These are phyloP conservation scores for Pachyseris speciosa DNA, from an alignment of 64 coral and sea anemone species.

Conservation along the genomic window DNA sequence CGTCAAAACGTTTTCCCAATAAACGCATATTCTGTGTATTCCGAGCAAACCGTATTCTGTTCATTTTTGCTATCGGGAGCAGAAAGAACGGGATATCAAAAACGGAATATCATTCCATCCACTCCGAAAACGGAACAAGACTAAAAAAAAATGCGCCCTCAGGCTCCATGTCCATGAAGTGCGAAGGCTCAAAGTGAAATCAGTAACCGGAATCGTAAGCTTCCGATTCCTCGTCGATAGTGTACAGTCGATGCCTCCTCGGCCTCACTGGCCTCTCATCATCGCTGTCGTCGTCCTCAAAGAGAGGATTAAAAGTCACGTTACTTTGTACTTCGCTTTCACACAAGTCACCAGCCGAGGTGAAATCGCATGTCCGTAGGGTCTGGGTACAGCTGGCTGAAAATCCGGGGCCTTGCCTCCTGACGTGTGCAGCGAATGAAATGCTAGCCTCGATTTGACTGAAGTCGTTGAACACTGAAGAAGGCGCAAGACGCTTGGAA, in stretches of 20 bases:
- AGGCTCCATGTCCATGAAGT: too few species aligned
- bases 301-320: constrained; percentile 31
- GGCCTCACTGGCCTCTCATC: background rate
- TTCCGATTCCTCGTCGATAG: constrained; percentile 32
- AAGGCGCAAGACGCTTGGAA: background rate
- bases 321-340: constrained; percentile 45
- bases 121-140: too few species aligned
- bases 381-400: constrained; percentile 36
- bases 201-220: background rate
- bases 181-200: too few species aligned
- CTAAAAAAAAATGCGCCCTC: too few species aligned
- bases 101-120: too few species aligned
- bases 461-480: background rate
- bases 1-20: too few species aligned
- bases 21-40: too few species aligned
- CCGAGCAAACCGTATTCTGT: too few species aligned
- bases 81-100: too few species aligned
- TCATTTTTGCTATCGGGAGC: too few species aligned
- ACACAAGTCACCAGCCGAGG: background rate
- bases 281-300: constrained; percentile 32
- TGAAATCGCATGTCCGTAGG: background rate
- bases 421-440: constrained; percentile 26
- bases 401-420: constrained; percentile 30
- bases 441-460: constrained; percentile 18
- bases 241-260: constrained; percentile 24